Base-by-base conservation (phyloP, 1,140 invertebrate species). In the Asbolus verrucosus region DNA sequence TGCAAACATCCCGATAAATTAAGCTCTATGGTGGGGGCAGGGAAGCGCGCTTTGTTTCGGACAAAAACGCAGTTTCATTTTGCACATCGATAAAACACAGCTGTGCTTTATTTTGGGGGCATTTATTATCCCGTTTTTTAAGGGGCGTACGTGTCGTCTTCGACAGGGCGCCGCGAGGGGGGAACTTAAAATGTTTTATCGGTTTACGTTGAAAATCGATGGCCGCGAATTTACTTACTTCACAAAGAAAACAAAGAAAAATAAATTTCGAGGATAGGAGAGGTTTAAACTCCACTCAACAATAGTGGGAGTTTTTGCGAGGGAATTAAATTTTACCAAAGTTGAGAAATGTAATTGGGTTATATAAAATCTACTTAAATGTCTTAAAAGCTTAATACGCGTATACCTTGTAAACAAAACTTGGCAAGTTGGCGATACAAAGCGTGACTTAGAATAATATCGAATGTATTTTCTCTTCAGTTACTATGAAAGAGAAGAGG, bases 31-130 rank as follows among this genome's bases (percentile, higher is more conserved):
- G 14, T 9, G 18, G 21, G 13, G 9, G 11, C 46, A 13, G 8
- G 2, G 21, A 19, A 11, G 5, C 2, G 33, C 33, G 5, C 21
- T 24, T 27, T 54, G 9, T 54, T 24, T 14, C 9, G 19, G 19
- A 27, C 46, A 54, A 54, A 43, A 54, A 54, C 46, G 46, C 21
- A 54, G 46, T 54, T 54, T 54, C 21, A 54, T 54, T 54, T 54
- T 27, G 46, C 46, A 24, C 46, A 54, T 54, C 46, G 46, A 54
- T 54, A 54, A 54, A 54, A 54, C 46, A 54, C 46, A 54, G 46
- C 46, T 54, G 46, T 54, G 46, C 46, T 54, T 54, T 54, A 54
- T 54, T 54, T 54, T 27, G 46, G 46, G 41, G 11, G 46, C 46
- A 54, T 54, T 54, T 54, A 54, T 54, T 54, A 54, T 54, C 46